These are phyloP conservation scores for Tetragonisca angustula DNA, from an alignment of 2,888 invertebrate species.

Conservation along the genomic window DNA sequence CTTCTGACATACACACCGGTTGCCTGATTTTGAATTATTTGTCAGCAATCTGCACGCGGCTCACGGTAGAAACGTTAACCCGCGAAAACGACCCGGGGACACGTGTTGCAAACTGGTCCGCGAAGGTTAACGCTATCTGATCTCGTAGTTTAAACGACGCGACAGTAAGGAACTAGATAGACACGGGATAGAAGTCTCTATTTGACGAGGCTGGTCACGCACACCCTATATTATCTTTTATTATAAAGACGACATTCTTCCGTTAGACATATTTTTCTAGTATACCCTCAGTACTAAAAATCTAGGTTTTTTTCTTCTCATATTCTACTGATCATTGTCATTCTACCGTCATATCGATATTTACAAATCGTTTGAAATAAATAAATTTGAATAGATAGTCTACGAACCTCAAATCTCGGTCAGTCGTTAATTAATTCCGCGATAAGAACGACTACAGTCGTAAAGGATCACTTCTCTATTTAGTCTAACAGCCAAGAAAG, in stretches of 20 bases:
- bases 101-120: conserved; percentile 36
- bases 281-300: background rate
- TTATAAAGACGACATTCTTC: background rate
- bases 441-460: no score
- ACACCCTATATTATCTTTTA: background rate
- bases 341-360: background rate
- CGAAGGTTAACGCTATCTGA: conserved; percentile 47
- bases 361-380: background rate
- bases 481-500: background rate
- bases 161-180: conserved; percentile 31
- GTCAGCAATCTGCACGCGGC: conserved; percentile 52
- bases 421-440: background rate
- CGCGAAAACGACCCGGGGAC: conserved; percentile 35
- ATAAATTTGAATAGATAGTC: background rate
- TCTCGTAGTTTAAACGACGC: conserved; percentile 11
- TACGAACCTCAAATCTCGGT: background rate
- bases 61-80: conserved; percentile 26
- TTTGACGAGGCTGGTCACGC: conserved; percentile 4
- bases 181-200: conserved; percentile 32
- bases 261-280: background rate
- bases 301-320: background rate
- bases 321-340: background rate
- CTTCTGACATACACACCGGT: background rate
- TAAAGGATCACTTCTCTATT: background rate
- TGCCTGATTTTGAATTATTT: conserved; percentile 58